A percentile compares a stretch with the other conserved stretches of the same genome.
Conservation (phyloP, 2,113 vertebrate species). For the Protobothrops mucrosquamatus region DNA sequence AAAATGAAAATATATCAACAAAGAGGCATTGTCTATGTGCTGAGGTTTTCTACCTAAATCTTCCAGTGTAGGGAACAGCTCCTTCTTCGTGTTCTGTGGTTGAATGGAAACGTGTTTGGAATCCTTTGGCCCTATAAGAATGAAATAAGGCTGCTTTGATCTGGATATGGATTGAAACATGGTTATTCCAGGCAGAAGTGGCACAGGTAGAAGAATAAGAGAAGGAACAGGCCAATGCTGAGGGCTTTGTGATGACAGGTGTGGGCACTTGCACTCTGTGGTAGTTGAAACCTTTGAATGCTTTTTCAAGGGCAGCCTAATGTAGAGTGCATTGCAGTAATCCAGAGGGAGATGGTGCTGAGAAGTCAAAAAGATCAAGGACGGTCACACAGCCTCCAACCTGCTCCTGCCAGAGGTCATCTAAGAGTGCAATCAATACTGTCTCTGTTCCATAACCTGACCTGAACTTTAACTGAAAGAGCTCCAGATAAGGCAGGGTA, state of each 20-base stretch:
- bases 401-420: background rate
- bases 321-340: background rate
- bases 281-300: background rate
- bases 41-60: background rate
- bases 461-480: background rate
- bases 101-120: background rate
- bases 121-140: background rate
- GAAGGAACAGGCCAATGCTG: background rate
- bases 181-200: background rate
- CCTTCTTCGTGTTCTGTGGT: background rate
- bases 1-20: background rate
- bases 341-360: background rate
- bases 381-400: background rate
- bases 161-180: background rate
- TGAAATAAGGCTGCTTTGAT: background rate
- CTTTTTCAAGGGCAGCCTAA: background rate
- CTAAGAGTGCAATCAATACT: background rate
- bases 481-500: background rate
- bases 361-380: background rate
- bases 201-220: background rate
- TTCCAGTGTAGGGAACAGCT: background rate
- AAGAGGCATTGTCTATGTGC: background rate
- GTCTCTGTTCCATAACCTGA: background rate
- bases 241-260: background rate
- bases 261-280: background rate